Evolutionary conservation across 1,140 invertebrate species (phyloP).

Genomic region (Cheumatopsyche charites): DNA sequence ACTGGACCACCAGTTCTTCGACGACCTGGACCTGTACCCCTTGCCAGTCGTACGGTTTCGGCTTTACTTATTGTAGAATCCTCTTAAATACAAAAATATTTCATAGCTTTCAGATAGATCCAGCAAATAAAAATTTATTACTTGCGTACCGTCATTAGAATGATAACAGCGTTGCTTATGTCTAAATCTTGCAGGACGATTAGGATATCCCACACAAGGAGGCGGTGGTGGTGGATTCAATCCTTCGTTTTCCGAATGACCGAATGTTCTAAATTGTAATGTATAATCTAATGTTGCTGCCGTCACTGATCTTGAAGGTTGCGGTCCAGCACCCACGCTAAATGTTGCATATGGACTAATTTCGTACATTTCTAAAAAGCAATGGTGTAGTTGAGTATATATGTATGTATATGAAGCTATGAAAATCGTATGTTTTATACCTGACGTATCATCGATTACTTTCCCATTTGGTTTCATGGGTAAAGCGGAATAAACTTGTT

Average conservation of each 20-base stretch:
- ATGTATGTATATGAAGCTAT: neutral
- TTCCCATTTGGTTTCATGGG: slow-evolving; percentile 42
- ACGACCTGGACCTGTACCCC: slow-evolving; percentile 2
- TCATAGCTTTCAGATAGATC: too few relatives aligned
- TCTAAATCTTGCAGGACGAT: slow-evolving; percentile 28
- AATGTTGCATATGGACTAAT: slow-evolving; percentile 79
- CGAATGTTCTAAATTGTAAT: slow-evolving; percentile 76
- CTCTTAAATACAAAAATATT: slow-evolving; percentile 29
- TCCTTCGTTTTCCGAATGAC: slow-evolving; percentile 69
- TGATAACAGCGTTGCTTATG: slow-evolving; percentile 37
- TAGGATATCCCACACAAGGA: slow-evolving; percentile 23
- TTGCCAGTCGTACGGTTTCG: slow-evolving; percentile 32
- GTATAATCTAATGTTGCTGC: slow-evolving; percentile 70
- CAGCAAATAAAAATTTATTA: neutral
- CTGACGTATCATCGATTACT: slow-evolving; percentile 40
- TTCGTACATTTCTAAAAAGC: slow-evolving; percentile 69
- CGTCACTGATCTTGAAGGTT: slow-evolving; percentile 52
- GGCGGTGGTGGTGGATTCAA: slow-evolving; percentile 38
- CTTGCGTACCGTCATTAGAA: slow-evolving; percentile 25
- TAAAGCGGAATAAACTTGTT: slow-evolving; percentile 44
- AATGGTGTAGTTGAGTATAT: neutral
- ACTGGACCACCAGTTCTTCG: neutral
- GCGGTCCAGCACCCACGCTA: slow-evolving; percentile 62
- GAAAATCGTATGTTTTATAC: slow-evolving; percentile 16
- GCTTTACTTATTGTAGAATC: slow-evolving; percentile 41